A percentile compares a stretch with the other conserved stretches of the same genome.
Conservation (phyloP, 2,113 vertebrate genomes). For the Puffinus mauretanicus region DNA sequence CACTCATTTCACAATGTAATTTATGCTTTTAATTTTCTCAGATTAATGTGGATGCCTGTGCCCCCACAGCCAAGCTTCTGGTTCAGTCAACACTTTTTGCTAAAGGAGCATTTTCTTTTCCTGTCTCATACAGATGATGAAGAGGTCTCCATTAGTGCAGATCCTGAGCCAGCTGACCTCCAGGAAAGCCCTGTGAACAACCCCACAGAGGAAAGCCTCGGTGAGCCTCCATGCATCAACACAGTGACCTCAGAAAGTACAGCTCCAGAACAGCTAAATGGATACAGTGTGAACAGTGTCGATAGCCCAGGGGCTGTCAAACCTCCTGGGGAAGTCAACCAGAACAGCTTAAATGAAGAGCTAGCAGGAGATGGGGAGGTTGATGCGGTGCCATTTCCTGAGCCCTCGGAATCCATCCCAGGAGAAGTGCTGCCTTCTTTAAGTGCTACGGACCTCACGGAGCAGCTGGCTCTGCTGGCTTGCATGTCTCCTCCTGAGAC, state of each 20-base stretch:
- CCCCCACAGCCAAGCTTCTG: neutral
- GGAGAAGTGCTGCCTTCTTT: conserved; percentile 41
- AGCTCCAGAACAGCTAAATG: conserved; percentile 74
- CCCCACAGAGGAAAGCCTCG: conserved; percentile 57
- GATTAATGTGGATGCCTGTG: neutral
- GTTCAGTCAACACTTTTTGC: neutral
- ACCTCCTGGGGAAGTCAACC: conserved; percentile 47
- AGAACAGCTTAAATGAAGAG: conserved; percentile 67
- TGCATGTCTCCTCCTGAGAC: conserved; percentile 25
- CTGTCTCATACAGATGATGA: conserved; percentile 86
- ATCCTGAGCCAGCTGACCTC: conserved; percentile 74
- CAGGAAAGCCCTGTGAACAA: conserved; percentile 67
- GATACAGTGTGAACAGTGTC: conserved; percentile 48
- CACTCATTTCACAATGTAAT: neutral
- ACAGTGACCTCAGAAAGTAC: conserved; percentile 72
- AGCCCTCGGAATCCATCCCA: conserved; percentile 43
- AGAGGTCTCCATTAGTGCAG: conserved; percentile 85
- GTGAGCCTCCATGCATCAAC: conserved; percentile 55
- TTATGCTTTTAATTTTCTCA: conserved; percentile 23
- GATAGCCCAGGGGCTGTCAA: conserved; percentile 49
- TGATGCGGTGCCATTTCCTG: conserved; percentile 37
- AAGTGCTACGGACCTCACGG: conserved; percentile 49
- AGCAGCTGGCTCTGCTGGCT: conserved; percentile 48
- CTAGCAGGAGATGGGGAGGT: conserved; percentile 54
- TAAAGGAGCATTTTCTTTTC: conserved; percentile 28